Evolutionary conservation across 2,888 invertebrate genomes (phyloP).

Genomic region (Agrilus cyanescens): DNA sequence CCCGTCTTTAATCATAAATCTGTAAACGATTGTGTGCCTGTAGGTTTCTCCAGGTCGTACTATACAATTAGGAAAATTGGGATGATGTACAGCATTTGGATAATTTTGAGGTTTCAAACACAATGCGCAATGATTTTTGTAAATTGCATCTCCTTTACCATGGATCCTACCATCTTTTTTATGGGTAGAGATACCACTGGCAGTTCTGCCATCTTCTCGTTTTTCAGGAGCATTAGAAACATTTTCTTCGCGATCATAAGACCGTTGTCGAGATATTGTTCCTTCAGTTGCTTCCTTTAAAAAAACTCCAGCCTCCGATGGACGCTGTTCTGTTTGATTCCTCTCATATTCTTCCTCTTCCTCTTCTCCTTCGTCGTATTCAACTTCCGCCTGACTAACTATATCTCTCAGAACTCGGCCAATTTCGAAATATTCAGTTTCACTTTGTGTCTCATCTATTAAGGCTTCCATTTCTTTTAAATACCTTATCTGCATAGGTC

Average conservation of each 20-base stretch:
- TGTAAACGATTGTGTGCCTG: conserved; percentile 58
- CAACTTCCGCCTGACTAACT: conserved; percentile 1
- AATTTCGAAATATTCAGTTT: background rate
- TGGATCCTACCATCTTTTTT: conserved; percentile 18
- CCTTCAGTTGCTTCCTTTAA: background rate
- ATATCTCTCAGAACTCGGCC: conserved; percentile 2
- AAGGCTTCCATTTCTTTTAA: conserved; percentile 2
- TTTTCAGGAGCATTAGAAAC: too few species aligned
- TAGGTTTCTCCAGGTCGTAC: conserved; percentile 61
- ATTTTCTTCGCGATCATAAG: too few species aligned
- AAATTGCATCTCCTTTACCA: conserved; percentile 60
- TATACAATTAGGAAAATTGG: conserved; percentile 53
- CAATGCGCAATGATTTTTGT: conserved; percentile 67
- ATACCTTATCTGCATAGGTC: conserved; percentile 4
- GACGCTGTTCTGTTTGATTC: background rate
- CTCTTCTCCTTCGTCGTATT: background rate
- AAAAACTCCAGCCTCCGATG: background rate
- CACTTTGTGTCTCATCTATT: background rate
- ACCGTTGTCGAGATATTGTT: background rate
- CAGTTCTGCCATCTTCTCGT: too few species aligned
- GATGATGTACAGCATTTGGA: conserved; percentile 72
- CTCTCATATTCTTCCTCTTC: background rate
- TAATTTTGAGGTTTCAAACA: conserved; percentile 84
- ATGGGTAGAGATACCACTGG: conserved; percentile 8
- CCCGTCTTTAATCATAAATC: conserved; percentile 46